These are phyloP conservation scores for Endomychus coccineus DNA, from an alignment of 2,888 invertebrate species.

Conservation along the genomic window DNA sequence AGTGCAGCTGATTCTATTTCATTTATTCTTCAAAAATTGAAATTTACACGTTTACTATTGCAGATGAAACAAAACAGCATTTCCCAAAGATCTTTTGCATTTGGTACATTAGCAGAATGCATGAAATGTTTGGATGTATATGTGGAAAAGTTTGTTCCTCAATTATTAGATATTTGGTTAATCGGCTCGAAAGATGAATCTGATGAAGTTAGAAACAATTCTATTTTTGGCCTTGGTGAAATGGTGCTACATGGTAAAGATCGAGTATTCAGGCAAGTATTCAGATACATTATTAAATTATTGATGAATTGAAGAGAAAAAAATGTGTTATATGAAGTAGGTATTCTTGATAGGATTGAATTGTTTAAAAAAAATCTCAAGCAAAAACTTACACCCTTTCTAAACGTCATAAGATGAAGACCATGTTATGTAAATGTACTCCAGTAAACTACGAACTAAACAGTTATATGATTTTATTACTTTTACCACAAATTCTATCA, in stretches of 20 bases:
- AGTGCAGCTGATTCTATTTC: not conserved
- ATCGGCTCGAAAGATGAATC: constrained; percentile 54
- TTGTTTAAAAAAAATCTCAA: constrained; percentile 1
- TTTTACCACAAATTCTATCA: no score
- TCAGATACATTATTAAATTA: no score
- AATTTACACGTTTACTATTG: constrained; percentile 22
- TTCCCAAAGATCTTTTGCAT: constrained; percentile 62
- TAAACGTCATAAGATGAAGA: no score
- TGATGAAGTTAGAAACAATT: constrained; percentile 68
- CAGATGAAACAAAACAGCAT: constrained; percentile 59
- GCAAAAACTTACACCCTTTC: no score
- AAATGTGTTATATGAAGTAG: no score
- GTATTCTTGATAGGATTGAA: not conserved
- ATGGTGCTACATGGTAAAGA: constrained; percentile 60
- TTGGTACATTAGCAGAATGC: constrained; percentile 68
- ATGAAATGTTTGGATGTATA: constrained; percentile 54
- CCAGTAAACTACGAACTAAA: no score
- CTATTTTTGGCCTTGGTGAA: constrained; percentile 69
- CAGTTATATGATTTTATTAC: no score
- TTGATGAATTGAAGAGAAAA: no score
- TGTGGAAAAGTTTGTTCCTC: constrained; percentile 51
- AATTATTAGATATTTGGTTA: constrained; percentile 57
- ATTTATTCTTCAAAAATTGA: not conserved
- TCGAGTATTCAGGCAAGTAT: constrained; percentile 52
- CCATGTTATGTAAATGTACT: no score